Evolutionary conservation across 2,797 vertebrate species (phyloP).

Genomic region (Leuciscus waleckii): DNA sequence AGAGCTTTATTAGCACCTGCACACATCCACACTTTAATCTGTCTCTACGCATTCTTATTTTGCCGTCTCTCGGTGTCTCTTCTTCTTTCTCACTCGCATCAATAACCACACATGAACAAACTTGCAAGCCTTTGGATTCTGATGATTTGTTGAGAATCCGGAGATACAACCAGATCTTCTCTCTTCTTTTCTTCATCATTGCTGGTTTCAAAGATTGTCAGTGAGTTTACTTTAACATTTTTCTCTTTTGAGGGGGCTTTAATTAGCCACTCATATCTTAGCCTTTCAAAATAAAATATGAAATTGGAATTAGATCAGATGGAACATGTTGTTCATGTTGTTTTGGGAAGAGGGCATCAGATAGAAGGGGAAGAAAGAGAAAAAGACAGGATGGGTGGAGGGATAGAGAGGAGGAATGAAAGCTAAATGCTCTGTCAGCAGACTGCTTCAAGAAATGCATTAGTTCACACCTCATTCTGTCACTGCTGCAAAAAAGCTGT

Average conservation of each 20-base stretch:
- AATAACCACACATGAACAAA: background rate
- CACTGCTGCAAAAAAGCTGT: slow-evolving; percentile 11
- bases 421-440: slow-evolving; percentile 27
- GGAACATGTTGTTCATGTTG: background rate
- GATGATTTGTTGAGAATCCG: background rate
- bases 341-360: background rate
- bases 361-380: slow-evolving; percentile 14
- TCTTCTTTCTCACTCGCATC: slow-evolving; percentile 41
- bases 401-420: slow-evolving; percentile 1
- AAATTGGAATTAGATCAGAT: slow-evolving; percentile 14
- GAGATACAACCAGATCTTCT: background rate
- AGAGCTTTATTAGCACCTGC: slow-evolving; percentile 13
- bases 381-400: background rate
- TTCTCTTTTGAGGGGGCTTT: background rate
- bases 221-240: background rate
- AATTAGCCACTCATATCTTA: background rate
- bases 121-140: background rate
- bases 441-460: slow-evolving; percentile 25
- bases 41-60: background rate
- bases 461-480: slow-evolving; percentile 23
- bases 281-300: slow-evolving; percentile 3
- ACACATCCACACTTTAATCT: slow-evolving; percentile 22
- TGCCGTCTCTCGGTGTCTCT: slow-evolving; percentile 32
- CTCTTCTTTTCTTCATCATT: background rate
- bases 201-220: background rate